phyloP scores from a whole-genome alignment of 1,140 invertebrate genomes.

The Stegodyphus mimosarum region DNA sequence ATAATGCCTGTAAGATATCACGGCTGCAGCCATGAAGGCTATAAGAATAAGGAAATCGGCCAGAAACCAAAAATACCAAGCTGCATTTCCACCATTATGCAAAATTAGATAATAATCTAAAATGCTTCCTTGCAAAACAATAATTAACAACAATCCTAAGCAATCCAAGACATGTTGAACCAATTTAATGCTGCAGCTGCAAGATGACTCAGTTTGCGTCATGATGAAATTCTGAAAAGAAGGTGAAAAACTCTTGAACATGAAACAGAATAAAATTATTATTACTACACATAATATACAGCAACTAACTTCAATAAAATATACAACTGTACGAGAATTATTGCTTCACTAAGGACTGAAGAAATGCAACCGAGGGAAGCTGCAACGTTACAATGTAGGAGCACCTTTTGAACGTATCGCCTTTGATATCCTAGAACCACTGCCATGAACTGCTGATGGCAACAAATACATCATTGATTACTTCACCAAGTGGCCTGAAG shows the following conservation, averaged over 20 bases:
- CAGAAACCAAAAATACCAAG: slow-evolving; percentile 70
- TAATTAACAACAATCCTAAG: slow-evolving; percentile 44
- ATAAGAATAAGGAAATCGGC: slow-evolving; percentile 69
- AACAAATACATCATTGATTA: too few relatives aligned
- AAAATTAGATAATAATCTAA: slow-evolving; percentile 60
- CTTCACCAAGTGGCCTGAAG: too few relatives aligned
- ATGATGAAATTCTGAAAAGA: slow-evolving; percentile 14
- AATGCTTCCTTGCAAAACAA: slow-evolving; percentile 56
- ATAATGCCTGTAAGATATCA: slow-evolving; percentile 66
- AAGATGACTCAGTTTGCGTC: slow-evolving; percentile 49
- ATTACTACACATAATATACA: too few relatives aligned
- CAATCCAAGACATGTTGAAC: slow-evolving; percentile 51
- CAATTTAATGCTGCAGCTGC: slow-evolving; percentile 21
- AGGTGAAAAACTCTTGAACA: background rate
- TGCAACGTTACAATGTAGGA: too few relatives aligned
- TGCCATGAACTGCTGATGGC: too few relatives aligned
- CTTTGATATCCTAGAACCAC: too few relatives aligned
- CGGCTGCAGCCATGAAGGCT: slow-evolving; percentile 67
- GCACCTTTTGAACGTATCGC: too few relatives aligned
- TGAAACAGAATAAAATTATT: background rate
- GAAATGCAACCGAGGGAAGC: too few relatives aligned
- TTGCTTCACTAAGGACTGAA: too few relatives aligned
- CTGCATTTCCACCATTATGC: slow-evolving; percentile 70
- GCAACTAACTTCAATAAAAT: too few relatives aligned
- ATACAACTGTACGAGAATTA: too few relatives aligned